Base-by-base conservation (phyloP, 2,113 vertebrate genomes). In the Tetrao urogallus region DNA sequence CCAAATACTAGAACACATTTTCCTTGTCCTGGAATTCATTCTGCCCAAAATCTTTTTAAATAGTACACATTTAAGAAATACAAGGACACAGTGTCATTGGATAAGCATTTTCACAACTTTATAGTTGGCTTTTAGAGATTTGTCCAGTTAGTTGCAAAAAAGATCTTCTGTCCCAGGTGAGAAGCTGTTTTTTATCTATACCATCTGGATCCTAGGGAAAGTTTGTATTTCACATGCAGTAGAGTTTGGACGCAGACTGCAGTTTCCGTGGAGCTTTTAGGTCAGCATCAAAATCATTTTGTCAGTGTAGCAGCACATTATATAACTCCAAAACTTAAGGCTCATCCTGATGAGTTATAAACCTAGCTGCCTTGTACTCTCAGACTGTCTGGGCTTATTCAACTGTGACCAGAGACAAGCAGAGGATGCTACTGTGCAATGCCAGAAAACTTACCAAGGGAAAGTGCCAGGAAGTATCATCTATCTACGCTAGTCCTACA, bases 191-290 rank as follows among this genome's bases (percentile, higher is more conserved):
- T 79, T 50, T 22, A 34, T 28, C 6, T 54, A 43, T 56, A 56
- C 36, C 10, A 28, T 56, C 61, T 63, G 57, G 13, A 74, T 21
- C 60, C 6, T 16, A 25, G 8, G 27, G 40, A 86, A 56, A 75
- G 19, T 5, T 36, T 3, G 19, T 65, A 66, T 76, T 87, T 66
- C 34, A 22, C 24, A 56, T 34, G 22, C 11, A 56, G 25, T 28
- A 27, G 24, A 75, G 66, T 8, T 34, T 32, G 61, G 20, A 6
- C n/a, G 57, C 21, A 42, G 36, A n/a, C 9, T 0, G 0, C 48
- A 61, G 60, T 83, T 65, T n/a, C 70, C 20, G 27, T 66, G 52
- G 15, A 65, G 18, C 12, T 67, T 6, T 45, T 47, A 60, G 12
- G 11, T 80, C 34, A 90, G 38, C 6, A 36, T 58, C 6, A 86